Conservation (phyloP, 1,140 invertebrate genomes). For the Reticulitermes speratus region DNA sequence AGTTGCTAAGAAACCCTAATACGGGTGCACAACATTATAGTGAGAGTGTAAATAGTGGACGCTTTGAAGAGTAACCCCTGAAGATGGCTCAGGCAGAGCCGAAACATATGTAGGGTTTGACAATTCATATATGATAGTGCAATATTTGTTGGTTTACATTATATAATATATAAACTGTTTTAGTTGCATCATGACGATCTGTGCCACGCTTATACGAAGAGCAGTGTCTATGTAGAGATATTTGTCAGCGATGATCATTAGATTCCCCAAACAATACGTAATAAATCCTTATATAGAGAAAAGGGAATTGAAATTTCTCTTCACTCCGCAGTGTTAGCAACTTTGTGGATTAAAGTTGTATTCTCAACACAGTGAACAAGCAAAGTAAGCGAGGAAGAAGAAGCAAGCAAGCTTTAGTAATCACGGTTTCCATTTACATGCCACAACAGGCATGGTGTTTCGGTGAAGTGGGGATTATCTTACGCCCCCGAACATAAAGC, state of each 20-base stretch:
- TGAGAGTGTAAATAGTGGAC: too few relatives aligned
- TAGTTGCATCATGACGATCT: too few relatives aligned
- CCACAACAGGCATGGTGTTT: neutral
- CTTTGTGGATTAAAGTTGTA: neutral
- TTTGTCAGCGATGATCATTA: neutral
- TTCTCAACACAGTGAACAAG: neutral
- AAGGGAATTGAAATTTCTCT: neutral
- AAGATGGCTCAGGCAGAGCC: too few relatives aligned
- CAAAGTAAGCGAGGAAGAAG: neutral
- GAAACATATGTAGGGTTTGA: too few relatives aligned
- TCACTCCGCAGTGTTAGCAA: neutral
- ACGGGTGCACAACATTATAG: too few relatives aligned
- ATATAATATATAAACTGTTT: too few relatives aligned
- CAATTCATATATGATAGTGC: too few relatives aligned
- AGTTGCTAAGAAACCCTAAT: too few relatives aligned
- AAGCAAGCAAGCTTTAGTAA: neutral
- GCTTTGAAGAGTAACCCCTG: too few relatives aligned
- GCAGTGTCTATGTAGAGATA: neutral
- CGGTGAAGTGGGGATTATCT: neutral
- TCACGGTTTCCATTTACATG: neutral
- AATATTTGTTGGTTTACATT: too few relatives aligned
- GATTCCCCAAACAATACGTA: neutral
- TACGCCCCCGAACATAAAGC: neutral
- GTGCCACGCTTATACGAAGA: too few relatives aligned
- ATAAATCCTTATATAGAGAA: neutral